Base-by-base conservation (phyloP, 2,797 vertebrate species). In the Leptatherina wallacei region DNA sequence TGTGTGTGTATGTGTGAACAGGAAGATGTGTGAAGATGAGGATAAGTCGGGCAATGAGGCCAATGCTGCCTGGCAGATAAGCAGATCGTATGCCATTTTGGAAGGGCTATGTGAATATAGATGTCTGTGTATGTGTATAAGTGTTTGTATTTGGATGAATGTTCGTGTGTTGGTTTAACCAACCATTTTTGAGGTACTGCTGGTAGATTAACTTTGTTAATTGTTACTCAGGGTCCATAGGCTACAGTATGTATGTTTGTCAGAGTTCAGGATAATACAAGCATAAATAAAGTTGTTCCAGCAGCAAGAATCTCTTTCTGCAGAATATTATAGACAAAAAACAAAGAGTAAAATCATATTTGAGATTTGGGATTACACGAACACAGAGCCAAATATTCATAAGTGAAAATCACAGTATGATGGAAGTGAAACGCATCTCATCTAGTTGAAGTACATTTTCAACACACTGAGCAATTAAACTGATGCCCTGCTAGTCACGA, bases 11-110 rank as follows among this genome's bases (percentile, higher is more conserved):
- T 69, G 81, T 57, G 69, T 44, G 71, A 82, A 79, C 61, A 69
- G 71, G 73, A 84, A 90, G 85, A 91, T 91, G 90, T 88, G 88
- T 87, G 89, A 83, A 89, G 84, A 91, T 90, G 86, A 89, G 85
- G 78, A 87, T 88, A 90, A 86, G 80, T 91, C 87, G 77, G 71
- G 83, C 89, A 91, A 88, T 85, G 82, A 77, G 72, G 85, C 87
- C 87, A 86, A 61, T 69, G 80, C 88, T 82, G 83, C 78, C 83
- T 93, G 74, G 77, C 85, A 89, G 89, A 92, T 92, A 86, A 91
- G 80, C 78, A 81, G 73, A 86, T 86, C 33, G 56, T 85, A 84
- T 90, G 86, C 82, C 82, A 84, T 84, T 90, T 89, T 90, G 83
- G 85, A 88, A 75, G 64, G 40, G 58, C 56, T 83, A 61, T 84